A percentile compares a stretch with the other conserved stretches of the same genome.
Conservation (phyloP, 2,888 invertebrate genomes). For the Lingula anatina region DNA sequence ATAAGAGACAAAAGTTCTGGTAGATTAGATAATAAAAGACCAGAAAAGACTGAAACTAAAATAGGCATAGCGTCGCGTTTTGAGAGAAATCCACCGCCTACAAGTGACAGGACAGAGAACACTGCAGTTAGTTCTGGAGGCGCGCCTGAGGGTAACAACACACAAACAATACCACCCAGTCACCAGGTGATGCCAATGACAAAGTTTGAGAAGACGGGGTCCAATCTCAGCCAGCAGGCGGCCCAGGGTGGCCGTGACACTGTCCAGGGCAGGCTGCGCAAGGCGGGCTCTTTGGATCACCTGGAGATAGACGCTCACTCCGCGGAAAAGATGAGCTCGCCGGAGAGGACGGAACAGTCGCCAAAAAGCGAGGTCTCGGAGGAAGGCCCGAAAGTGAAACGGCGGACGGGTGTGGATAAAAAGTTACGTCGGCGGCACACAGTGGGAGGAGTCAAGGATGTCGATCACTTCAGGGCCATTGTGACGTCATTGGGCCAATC, state of each 20-base stretch:
- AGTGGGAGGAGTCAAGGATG: slow-evolving; percentile 88
- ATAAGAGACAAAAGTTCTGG: too few species aligned
- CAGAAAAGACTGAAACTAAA: slow-evolving; percentile 27
- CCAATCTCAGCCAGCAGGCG: not conserved
- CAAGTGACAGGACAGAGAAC: not conserved
- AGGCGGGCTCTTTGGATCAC: too few species aligned
- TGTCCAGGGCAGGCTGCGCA: too few species aligned
- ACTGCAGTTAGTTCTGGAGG: not conserved
- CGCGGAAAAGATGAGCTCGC: too few species aligned
- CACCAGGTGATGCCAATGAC: not conserved
- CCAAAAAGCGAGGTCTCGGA: not conserved
- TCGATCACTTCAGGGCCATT: slow-evolving; percentile 58
- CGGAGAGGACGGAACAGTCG: slow-evolving; percentile 1
- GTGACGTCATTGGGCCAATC: slow-evolving; percentile 15
- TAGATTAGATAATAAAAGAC: not conserved
- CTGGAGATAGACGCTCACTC: too few species aligned
- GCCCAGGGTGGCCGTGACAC: slow-evolving; percentile 3
- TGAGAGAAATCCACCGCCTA: slow-evolving; percentile 20
- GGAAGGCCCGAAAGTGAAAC: not conserved
- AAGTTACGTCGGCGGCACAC: slow-evolving; percentile 71
- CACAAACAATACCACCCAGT: too few species aligned
- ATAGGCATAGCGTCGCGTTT: slow-evolving; percentile 45
- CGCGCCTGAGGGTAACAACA: not conserved
- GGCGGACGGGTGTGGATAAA: not conserved
- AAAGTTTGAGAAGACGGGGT: not conserved